These are phyloP conservation scores for Elgaria multicarinata DNA, from an alignment of 2,113 vertebrate species.

Conservation along the genomic window DNA sequence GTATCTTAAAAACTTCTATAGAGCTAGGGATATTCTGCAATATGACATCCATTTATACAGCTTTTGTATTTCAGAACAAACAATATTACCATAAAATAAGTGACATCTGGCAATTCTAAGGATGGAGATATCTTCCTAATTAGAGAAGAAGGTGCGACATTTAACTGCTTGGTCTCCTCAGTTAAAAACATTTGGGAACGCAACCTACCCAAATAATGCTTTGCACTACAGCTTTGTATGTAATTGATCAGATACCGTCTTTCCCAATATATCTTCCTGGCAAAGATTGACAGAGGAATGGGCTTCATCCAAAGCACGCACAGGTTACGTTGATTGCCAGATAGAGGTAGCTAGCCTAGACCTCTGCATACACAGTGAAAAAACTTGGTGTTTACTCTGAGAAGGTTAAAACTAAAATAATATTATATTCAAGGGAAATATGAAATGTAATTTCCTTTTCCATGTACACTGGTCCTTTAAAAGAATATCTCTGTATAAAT, in stretches of 20 bases:
- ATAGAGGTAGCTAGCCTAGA: neutral
- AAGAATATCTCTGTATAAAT: conserved; percentile 6
- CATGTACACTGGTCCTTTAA: neutral
- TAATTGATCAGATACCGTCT: neutral
- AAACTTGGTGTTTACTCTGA: neutral
- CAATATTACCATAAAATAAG: neutral
- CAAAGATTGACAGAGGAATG: neutral
- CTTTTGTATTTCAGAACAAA: neutral
- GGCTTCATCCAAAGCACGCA: neutral
- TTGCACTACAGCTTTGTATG: neutral
- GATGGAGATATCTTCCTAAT: neutral
- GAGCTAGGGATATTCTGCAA: neutral
- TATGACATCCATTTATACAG: neutral
- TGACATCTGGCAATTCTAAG: neutral
- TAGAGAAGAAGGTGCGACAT: neutral
- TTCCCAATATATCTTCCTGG: neutral
- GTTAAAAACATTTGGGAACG: neutral
- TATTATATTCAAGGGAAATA: neutral
- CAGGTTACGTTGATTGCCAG: neutral
- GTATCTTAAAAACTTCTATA: neutral
- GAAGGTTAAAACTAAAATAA: neutral
- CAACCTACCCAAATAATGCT: neutral
- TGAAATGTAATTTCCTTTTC: neutral
- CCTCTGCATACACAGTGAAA: neutral
- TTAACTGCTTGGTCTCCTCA: neutral